Conservation (phyloP, 2,888 invertebrate species). For the Adelphocoris suturalis region DNA sequence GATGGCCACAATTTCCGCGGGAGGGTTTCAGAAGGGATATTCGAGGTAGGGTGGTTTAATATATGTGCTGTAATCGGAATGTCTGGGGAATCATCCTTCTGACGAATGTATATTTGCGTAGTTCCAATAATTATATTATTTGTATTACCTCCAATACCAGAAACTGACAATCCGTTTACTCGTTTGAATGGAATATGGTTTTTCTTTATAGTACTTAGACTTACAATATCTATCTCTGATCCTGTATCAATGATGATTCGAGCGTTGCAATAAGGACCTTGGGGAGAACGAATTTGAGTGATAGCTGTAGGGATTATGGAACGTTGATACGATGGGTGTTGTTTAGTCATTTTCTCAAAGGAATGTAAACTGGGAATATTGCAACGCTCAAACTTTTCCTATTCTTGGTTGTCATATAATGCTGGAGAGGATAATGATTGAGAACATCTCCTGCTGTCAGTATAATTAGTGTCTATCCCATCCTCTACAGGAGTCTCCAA, state of each 20-base stretch:
- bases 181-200: not conserved
- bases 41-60: not conserved
- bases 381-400: not conserved
- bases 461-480: not conserved
- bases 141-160: not conserved
- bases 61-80: not conserved
- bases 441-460: not conserved
- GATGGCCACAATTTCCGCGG: not conserved
- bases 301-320: not conserved
- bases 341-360: not conserved
- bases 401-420: not conserved
- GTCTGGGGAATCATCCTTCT: not conserved
- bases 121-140: constrained; percentile 7
- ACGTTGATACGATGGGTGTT: not conserved
- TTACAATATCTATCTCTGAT: constrained; percentile 20
- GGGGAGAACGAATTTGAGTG: not conserved
- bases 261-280: not conserved
- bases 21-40: not conserved
- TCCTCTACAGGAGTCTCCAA: not conserved
- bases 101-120: not conserved
- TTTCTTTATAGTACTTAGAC: not conserved
- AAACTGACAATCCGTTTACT: not conserved
- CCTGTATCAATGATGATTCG: constrained; percentile 7
- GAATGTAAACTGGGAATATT: not conserved
- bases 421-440: not conserved